These are phyloP conservation scores for Heliornis fulica DNA, from an alignment of 2,113 vertebrate species.

Conservation along the genomic window DNA sequence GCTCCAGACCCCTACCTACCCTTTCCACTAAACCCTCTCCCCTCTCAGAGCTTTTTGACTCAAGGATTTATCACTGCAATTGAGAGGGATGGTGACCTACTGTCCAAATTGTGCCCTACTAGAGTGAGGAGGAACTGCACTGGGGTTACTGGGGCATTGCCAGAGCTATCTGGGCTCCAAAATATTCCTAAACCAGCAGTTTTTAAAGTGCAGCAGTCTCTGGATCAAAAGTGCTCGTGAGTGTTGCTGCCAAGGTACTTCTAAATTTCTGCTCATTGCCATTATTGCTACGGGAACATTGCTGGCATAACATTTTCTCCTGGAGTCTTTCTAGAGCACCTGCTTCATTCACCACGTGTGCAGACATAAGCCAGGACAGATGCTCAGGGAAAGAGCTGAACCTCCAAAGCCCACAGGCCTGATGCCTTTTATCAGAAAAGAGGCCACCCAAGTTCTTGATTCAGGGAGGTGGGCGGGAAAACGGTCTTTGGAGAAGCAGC, in stretches of 20 bases:
- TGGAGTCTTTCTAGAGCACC: conserved; percentile 39
- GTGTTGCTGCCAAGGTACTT: conserved; percentile 12
- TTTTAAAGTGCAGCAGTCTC: not conserved
- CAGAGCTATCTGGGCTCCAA: not conserved
- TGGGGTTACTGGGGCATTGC: not conserved
- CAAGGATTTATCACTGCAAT: not conserved
- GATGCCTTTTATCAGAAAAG: conserved; percentile 5
- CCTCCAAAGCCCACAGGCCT: not conserved
- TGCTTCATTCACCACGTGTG: not conserved
- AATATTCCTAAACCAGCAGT: not conserved
- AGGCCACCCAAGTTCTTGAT: conserved; percentile 39
- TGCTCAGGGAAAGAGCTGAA: conserved; percentile 7
- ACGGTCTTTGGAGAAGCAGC: not conserved
- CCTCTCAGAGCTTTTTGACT: not conserved
- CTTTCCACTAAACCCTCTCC: not conserved
- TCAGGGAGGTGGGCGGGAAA: not conserved
- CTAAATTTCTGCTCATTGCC: not conserved
- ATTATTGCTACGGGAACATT: not conserved
- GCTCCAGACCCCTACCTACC: not conserved
- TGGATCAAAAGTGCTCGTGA: not conserved
- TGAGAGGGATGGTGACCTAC: not conserved
- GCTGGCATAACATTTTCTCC: conserved; percentile 10
- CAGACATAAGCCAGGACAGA: conserved; percentile 3
- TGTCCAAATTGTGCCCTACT: not conserved
- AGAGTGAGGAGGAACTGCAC: not conserved